Base-by-base conservation (phyloP, 2,797 vertebrate genomes). In the Enteromius unitaeniatus region DNA sequence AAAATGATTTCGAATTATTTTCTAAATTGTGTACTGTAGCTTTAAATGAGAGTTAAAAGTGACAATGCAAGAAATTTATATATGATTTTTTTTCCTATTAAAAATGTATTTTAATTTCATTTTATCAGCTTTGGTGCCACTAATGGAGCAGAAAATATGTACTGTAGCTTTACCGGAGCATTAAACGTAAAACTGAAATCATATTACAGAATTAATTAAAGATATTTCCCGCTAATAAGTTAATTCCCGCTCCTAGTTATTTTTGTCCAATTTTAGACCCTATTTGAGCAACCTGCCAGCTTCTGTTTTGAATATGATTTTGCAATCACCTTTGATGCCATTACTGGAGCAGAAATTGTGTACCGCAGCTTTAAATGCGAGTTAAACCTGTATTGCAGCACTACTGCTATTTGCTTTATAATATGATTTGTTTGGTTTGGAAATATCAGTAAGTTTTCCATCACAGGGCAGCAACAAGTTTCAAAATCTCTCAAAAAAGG, bases 401-500 rank as follows among this genome's bases (percentile, higher is more conserved):
- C 34, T 17, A 26, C 14, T 76, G n/a, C 55, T 60, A 58, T 79
- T 79, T 53, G n/a, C 45, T 40, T 26, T 37, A 23, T 4, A 9
- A 53, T 68, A 53, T 6, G 9, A 78, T 28, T 55, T 40, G 31
- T 55, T 58, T 55, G 49, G 49, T 80, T 55, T 55, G n/a, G 5
- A 70, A 69, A 42, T 42, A 26, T 13, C 10, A 13, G 21, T 51
- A 47, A 15, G 21, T 67, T 53, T 67, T 49, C 17, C 19, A 49
- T 49, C 19, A n/a, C 10, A 65, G 60, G 9, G 19, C 60, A 6
- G 45, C 19, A 78, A 34, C 40, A 65, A 21, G 60, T 34, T 65
- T 65, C 19, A 19, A 65, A 68, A 67, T 40, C 47, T 67, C 47
- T 53, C 51, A 68, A 79, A 79, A 68, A 13, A 21, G 28, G 21